These are phyloP conservation scores for Grus americana DNA, from an alignment of 2,113 vertebrate species.

Conservation along the genomic window DNA sequence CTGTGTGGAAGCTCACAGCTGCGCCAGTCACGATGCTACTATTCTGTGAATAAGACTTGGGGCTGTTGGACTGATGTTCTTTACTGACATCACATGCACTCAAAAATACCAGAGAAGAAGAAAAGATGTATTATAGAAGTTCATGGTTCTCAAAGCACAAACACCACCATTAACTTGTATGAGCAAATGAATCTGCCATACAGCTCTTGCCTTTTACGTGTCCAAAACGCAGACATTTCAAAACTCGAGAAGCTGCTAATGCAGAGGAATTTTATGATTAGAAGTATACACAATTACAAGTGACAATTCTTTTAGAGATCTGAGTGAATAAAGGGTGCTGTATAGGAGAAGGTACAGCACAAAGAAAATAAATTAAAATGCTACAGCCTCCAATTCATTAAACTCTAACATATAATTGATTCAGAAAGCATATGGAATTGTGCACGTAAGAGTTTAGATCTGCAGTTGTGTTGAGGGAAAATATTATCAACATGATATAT, in stretches of 20 bases:
- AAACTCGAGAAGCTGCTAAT: neutral
- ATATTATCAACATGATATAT: neutral
- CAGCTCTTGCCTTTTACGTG: neutral
- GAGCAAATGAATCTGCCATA: neutral
- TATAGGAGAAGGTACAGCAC: neutral
- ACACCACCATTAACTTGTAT: neutral
- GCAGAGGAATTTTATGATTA: neutral
- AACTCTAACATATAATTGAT: neutral
- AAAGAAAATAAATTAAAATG: neutral
- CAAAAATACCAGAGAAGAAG: neutral
- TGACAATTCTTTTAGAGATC: neutral
- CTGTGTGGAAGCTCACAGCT: neutral
- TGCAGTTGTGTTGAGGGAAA: neutral
- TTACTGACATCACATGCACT: neutral
- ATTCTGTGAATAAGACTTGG: neutral
- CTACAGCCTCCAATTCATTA: neutral
- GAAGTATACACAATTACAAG: neutral
- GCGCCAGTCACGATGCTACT: neutral
- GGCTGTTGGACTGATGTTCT: neutral
- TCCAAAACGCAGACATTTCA: neutral
- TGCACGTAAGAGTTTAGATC: neutral
- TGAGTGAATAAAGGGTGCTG: neutral
- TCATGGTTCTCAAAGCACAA: neutral
- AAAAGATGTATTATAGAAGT: neutral
- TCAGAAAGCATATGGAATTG: neutral